Evolutionary conservation across 2,797 vertebrate species (phyloP).

Genomic region (Bradypodion ventrale): DNA sequence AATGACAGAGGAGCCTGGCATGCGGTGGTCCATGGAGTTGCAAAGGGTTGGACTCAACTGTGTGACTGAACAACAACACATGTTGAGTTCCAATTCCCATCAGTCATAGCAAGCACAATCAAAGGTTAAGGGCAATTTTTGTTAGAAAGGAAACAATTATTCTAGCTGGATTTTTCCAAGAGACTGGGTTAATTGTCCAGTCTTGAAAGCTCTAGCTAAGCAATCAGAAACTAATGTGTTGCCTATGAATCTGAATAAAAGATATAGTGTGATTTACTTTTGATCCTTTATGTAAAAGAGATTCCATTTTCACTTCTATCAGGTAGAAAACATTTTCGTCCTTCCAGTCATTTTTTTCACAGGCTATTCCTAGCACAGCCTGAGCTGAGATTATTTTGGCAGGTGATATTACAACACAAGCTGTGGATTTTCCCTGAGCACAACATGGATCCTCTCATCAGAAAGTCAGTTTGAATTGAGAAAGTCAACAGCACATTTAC

Average conservation of each 20-base stretch:
- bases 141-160: background rate
- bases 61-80: too few species aligned
- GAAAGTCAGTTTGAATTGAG: constrained; percentile 41
- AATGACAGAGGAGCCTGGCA: too few species aligned
- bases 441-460: constrained; percentile 20
- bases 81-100: too few species aligned
- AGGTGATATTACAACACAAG: constrained; percentile 5
- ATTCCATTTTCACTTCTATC: background rate
- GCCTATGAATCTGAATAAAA: background rate
- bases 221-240: background rate
- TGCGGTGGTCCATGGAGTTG: too few species aligned
- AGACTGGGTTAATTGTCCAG: constrained; percentile 14
- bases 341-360: constrained; percentile 27
- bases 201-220: constrained; percentile 15
- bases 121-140: background rate
- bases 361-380: constrained; percentile 12
- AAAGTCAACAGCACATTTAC: background rate
- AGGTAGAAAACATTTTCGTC: background rate
- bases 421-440: constrained; percentile 41
- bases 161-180: constrained; percentile 13
- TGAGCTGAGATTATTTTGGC: constrained; percentile 47
- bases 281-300: constrained; percentile 3
- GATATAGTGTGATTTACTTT: background rate
- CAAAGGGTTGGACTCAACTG: too few species aligned
- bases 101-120: too few species aligned